Conservation (phyloP, 2,888 invertebrate species). For the Germaria angustata region DNA sequence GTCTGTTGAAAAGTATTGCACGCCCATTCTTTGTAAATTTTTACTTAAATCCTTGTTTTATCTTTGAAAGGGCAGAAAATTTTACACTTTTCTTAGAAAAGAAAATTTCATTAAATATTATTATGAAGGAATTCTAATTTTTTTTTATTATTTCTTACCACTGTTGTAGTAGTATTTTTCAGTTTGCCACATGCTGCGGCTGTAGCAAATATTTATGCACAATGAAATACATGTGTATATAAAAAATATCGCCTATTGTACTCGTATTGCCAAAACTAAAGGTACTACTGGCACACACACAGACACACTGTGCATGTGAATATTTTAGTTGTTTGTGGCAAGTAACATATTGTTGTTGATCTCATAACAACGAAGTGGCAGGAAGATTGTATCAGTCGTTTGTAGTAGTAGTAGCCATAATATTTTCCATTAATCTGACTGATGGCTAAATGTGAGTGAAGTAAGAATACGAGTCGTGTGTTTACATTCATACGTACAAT, state of each 20-base stretch:
- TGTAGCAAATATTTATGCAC: slow-evolving; percentile 29
- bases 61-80: too few relatives aligned
- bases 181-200: slow-evolving; percentile 16
- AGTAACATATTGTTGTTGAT: slow-evolving; percentile 25
- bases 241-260: not conserved
- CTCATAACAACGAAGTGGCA: not conserved
- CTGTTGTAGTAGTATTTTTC: not conserved
- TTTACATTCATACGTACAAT: slow-evolving; percentile 30
- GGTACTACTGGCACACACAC: not conserved
- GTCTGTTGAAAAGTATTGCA: too few relatives aligned
- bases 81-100: too few relatives aligned
- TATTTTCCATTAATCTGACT: slow-evolving; percentile 52
- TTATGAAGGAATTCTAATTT: too few relatives aligned
- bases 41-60: too few relatives aligned
- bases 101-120: too few relatives aligned
- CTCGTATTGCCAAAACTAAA: slow-evolving; percentile 1
- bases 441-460: slow-evolving; percentile 43
- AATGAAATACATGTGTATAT: slow-evolving; percentile 42
- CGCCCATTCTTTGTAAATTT: too few relatives aligned
- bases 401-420: not conserved
- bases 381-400: not conserved
- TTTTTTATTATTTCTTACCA: too few relatives aligned
- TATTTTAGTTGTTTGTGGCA: slow-evolving; percentile 4
- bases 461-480: not conserved
- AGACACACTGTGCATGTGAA: not conserved